Conservation (phyloP, 1,140 invertebrate genomes). For the Gryllus bimaculatus region DNA sequence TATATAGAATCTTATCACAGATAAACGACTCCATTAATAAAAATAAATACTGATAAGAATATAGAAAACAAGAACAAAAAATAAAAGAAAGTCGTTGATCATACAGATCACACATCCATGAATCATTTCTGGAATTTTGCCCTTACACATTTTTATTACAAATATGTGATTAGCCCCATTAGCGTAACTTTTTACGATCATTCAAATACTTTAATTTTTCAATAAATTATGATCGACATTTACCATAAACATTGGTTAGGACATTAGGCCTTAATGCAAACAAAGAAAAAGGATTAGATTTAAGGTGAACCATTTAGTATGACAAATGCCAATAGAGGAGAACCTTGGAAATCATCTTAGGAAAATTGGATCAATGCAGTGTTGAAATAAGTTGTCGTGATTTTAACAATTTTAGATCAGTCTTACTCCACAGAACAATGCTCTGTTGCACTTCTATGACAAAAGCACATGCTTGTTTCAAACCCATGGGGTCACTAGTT, state of each 20-base stretch:
- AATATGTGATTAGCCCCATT: not conserved
- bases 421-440: conserved; percentile 81
- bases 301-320: conserved; percentile 95
- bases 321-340: conserved; percentile 90
- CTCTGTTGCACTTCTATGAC: conserved; percentile 93
- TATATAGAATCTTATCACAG: too few relatives aligned
- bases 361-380: conserved; percentile 20
- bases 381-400: not conserved
- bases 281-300: conserved; percentile 91
- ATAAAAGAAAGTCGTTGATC: too few relatives aligned
- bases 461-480: conserved; percentile 97
- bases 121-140: conserved; percentile 98
- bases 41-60: too few relatives aligned
- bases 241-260: conserved; percentile 90
- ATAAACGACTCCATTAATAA: too few relatives aligned
- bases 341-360: conserved; percentile 66
- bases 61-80: too few relatives aligned
- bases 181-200: not conserved
- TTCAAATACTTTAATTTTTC: too few relatives aligned
- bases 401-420: not conserved
- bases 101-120: too few relatives aligned
- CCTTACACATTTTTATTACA: conserved; percentile 50
- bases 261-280: conserved; percentile 99
- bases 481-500: conserved; percentile 98
- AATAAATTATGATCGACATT: not conserved